Conservation (phyloP, 2,888 invertebrate genomes). For the Sisyra nigra region DNA sequence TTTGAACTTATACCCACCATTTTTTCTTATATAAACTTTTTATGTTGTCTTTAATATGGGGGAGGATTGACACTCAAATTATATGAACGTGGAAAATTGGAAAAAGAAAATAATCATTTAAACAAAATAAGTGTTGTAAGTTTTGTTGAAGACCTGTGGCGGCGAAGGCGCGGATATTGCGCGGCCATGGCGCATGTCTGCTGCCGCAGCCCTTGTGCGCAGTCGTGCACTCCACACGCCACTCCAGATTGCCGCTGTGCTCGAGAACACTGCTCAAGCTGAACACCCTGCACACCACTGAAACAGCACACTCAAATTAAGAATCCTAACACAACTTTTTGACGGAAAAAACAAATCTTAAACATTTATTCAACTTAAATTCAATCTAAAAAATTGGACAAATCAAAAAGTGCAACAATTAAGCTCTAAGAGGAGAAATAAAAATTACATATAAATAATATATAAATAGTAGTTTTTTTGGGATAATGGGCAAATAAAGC, state of each 20-base stretch:
- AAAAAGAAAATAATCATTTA: background rate
- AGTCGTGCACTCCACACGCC: conserved; percentile 11
- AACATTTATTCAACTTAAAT: too few species aligned
- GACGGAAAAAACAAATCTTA: too few species aligned
- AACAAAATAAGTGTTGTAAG: background rate
- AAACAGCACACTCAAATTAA: too few species aligned
- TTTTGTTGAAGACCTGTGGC: conserved; percentile 26
- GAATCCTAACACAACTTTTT: too few species aligned
- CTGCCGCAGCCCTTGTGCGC: conserved; percentile 16
- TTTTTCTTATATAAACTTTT: background rate
- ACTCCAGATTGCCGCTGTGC: conserved; percentile 7
- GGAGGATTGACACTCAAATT: background rate
- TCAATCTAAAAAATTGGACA: too few species aligned
- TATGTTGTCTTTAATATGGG: background rate
- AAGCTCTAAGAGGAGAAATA: too few species aligned
- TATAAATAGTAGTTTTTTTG: too few species aligned
- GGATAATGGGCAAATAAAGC: too few species aligned
- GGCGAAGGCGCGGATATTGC: conserved; percentile 30
- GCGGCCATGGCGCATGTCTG: conserved; percentile 30
- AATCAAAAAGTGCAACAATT: too few species aligned
- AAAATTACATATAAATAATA: too few species aligned
- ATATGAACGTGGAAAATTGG: background rate
- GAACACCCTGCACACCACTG: background rate
- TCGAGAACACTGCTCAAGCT: background rate
- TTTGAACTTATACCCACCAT: background rate